phyloP scores from a whole-genome alignment of 2,888 invertebrate species.

The Schizotus pectinicornis region DNA sequence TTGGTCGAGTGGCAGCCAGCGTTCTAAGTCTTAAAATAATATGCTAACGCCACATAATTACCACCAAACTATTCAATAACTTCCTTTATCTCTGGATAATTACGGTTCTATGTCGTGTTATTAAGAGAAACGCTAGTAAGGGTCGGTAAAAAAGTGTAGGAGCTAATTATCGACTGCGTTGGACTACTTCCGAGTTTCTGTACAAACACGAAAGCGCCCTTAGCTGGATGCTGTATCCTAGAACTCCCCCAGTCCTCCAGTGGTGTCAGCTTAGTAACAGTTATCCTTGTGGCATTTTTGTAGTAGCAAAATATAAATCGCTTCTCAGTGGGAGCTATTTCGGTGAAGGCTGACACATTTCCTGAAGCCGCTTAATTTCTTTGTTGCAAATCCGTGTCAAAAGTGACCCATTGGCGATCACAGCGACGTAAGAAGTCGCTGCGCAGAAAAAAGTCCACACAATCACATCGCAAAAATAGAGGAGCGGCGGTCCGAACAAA shows the following conservation, averaged over 20 bases:
- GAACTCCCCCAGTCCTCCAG: neutral
- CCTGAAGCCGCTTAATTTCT: constrained; percentile 11
- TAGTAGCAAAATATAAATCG: constrained; percentile 4
- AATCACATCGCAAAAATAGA: neutral
- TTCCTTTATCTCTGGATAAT: no score
- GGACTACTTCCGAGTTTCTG: no score
- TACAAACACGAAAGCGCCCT: no score
- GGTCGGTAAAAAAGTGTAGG: no score
- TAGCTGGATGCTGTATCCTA: neutral
- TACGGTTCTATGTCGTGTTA: no score
- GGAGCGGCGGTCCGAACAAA: constrained; percentile 6
- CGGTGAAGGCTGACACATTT: constrained; percentile 13
- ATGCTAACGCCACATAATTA: no score
- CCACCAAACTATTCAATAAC: no score
- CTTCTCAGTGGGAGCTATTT: constrained; percentile 14
- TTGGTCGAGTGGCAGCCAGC: no score
- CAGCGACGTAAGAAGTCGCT: constrained; percentile 1
- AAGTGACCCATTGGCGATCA: neutral
- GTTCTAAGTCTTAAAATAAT: no score
- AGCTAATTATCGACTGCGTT: no score
- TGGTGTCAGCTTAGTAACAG: no score
- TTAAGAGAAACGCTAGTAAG: no score
- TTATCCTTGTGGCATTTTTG: neutral
- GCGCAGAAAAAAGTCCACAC: constrained; percentile 5
- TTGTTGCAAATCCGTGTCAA: neutral